phyloP scores from a whole-genome alignment of 2,113 vertebrate genomes.

The Rostratula benghalensis region DNA sequence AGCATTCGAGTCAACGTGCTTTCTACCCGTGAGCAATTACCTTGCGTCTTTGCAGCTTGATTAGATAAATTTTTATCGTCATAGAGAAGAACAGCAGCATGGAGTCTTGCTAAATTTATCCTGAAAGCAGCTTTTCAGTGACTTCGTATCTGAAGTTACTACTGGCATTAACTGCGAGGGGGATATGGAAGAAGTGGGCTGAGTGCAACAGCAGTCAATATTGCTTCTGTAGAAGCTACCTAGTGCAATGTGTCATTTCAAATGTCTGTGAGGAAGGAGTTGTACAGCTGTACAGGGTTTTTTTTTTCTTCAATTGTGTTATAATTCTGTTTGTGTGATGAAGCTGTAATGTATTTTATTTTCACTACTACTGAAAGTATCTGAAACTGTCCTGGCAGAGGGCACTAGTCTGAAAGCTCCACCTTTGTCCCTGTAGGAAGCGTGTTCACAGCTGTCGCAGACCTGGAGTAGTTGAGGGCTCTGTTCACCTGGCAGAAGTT shows the following conservation, averaged over 20 bases:
- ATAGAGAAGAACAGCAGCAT: conserved; percentile 1
- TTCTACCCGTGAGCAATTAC: neutral
- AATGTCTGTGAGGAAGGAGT: neutral
- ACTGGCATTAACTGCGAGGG: neutral
- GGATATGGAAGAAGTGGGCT: neutral
- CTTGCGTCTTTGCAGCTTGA: conserved; percentile 22
- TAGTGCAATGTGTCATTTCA: conserved; percentile 14
- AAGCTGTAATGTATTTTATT: conserved; percentile 12
- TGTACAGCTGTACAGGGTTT: neutral
- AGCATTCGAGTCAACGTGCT: neutral
- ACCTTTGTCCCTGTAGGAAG: neutral
- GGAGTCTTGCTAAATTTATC: conserved; percentile 14
- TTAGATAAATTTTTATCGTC: neutral
- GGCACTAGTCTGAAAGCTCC: neutral
- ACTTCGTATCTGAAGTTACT: conserved; percentile 10
- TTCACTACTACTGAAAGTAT: neutral
- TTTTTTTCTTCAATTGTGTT: neutral
- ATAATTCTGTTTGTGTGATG: neutral
- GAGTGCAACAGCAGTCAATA: neutral
- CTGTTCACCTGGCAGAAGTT: neutral
- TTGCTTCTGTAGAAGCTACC: conserved; percentile 9
- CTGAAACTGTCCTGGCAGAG: neutral
- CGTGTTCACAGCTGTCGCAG: neutral
- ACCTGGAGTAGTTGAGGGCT: neutral
- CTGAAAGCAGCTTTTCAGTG: neutral